Conservation (phyloP, 2,888 invertebrate species). For the Mesorhabditis belari region DNA sequence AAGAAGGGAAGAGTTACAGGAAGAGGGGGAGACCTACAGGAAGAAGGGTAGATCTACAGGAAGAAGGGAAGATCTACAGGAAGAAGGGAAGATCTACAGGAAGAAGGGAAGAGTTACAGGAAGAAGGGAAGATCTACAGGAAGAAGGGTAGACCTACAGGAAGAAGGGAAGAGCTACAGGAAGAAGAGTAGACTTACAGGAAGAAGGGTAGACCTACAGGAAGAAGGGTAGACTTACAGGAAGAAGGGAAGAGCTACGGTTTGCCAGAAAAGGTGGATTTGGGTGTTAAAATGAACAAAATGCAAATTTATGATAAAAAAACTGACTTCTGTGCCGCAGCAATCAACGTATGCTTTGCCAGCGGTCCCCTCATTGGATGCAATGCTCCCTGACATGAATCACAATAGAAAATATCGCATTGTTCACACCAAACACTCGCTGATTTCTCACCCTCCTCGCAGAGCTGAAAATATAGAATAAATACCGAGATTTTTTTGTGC, state of each 20-base stretch:
- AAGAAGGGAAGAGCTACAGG: no score
- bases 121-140: no score
- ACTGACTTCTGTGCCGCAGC: constrained; percentile 63
- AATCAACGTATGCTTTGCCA: constrained; percentile 80
- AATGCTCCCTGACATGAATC: constrained; percentile 82
- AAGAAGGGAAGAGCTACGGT: neutral
- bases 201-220: no score
- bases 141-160: no score
- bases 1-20: neutral
- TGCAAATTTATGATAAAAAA: neutral
- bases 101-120: no score
- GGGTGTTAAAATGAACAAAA: neutral
- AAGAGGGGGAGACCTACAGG: constrained; percentile 1
- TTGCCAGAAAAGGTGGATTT: constrained; percentile 44
- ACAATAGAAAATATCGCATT: constrained; percentile 72
- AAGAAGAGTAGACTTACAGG: no score
- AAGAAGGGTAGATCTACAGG: no score
- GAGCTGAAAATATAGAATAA: constrained; percentile 14
- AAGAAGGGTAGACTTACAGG: no score
- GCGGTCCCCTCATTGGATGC: constrained; percentile 85
- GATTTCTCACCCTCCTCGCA: constrained; percentile 13
- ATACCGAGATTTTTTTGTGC: no score
- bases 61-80: constrained; percentile 16
- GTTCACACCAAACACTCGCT: constrained; percentile 71
- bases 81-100: no score